These are phyloP conservation scores for Caenorhabditis angaria DNA, from an alignment of 2,888 invertebrate genomes.

Conservation along the genomic window DNA sequence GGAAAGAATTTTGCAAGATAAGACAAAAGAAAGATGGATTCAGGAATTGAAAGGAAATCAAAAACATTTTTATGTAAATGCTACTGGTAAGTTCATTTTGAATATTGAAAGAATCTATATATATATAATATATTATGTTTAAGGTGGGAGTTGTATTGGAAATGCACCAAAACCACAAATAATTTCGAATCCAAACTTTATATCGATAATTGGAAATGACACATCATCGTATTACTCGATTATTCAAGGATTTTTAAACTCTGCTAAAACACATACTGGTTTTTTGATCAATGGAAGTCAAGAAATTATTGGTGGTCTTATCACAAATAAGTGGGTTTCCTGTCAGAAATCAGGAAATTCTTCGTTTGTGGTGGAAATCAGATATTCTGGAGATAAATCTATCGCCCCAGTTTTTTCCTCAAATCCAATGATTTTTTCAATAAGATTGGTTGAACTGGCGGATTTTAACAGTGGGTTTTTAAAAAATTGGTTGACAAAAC, in stretches of 20 bases:
- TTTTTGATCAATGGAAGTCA: neutral
- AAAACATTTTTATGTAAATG: constrained; percentile 10
- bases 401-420: constrained; percentile 21
- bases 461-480: constrained; percentile 13
- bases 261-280: constrained; percentile 15
- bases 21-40: constrained; percentile 24
- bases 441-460: constrained; percentile 25
- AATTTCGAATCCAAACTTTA: constrained; percentile 11
- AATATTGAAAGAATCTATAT: neutral
- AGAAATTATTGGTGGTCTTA: constrained; percentile 32
- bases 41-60: constrained; percentile 12
- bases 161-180: constrained; percentile 13
- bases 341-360: constrained; percentile 21
- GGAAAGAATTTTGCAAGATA: constrained; percentile 5
- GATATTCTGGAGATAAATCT: constrained; percentile 26
- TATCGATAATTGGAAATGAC: constrained; percentile 12
- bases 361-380: constrained; percentile 24
- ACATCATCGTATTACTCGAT: constrained; percentile 15
- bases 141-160: constrained; percentile 25
- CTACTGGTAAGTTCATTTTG: constrained; percentile 11
- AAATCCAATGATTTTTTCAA: constrained; percentile 31
- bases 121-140: constrained; percentile 3
- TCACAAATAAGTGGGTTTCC: constrained; percentile 19
- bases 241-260: constrained; percentile 17
- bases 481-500: too few species aligned